phyloP scores from a whole-genome alignment of 2,888 invertebrate species.

The Spicauda simplicius region DNA sequence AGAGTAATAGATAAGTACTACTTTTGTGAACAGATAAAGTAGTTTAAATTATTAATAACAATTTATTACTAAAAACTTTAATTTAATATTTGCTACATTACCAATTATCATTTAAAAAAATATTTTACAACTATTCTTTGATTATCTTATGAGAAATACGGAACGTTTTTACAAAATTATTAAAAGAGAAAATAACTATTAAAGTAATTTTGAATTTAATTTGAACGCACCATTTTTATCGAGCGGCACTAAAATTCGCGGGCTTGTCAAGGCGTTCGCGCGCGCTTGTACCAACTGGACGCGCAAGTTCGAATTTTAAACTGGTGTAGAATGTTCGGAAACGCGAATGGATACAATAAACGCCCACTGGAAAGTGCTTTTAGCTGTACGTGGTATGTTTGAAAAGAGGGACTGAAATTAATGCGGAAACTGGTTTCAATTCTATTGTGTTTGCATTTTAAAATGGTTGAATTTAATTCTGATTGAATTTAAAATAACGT shows the following conservation, averaged over 20 bases:
- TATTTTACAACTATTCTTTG: too few relatives aligned
- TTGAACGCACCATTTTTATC: slow-evolving; percentile 65
- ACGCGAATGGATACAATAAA: slow-evolving; percentile 47
- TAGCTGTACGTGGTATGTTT: slow-evolving; percentile 49
- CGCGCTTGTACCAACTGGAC: slow-evolving; percentile 67
- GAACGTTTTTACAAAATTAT: too few relatives aligned
- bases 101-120: too few relatives aligned
- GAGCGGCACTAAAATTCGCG: slow-evolving; percentile 42
- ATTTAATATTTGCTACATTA: too few relatives aligned
- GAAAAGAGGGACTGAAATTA: slow-evolving; percentile 42
- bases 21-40: too few relatives aligned
- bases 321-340: slow-evolving; percentile 45
- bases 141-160: too few relatives aligned
- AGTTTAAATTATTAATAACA: too few relatives aligned
- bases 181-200: too few relatives aligned
- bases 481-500: too few relatives aligned
- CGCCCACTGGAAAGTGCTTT: slow-evolving; percentile 40
- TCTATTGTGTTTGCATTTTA: not conserved
- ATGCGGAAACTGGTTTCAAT: not conserved
- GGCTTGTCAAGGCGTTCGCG: slow-evolving; percentile 51
- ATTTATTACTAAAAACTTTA: too few relatives aligned
- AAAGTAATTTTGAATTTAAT: not conserved
- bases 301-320: slow-evolving; percentile 65
- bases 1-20: too few relatives aligned
- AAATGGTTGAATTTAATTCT: not conserved